Conservation (phyloP, 2,113 vertebrate species). For the Aegithalos caudatus region DNA sequence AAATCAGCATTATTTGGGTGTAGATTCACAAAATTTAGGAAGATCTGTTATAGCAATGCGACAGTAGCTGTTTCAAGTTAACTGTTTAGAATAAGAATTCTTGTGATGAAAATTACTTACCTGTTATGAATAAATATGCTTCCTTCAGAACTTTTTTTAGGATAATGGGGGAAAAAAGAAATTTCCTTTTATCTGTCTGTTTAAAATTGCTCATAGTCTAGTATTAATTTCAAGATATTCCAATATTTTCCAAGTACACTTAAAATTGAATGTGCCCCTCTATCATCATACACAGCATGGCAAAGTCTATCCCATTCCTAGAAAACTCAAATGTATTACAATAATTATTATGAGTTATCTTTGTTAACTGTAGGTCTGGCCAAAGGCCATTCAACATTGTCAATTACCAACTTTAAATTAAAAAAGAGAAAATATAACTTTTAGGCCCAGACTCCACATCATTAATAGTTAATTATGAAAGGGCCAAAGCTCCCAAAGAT, state of each 20-base stretch:
- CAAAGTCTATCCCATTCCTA: neutral
- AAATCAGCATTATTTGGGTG: neutral
- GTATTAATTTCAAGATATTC: neutral
- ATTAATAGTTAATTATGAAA: neutral
- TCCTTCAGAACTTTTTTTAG: neutral
- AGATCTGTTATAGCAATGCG: neutral
- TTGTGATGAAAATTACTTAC: neutral
- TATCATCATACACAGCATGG: rapidly evolving
- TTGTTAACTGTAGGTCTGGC: neutral
- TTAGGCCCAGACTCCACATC: neutral
- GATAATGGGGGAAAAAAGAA: neutral
- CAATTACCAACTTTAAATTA: neutral
- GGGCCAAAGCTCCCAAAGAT: neutral
- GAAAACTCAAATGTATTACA: neutral
- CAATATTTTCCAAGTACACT: neutral
- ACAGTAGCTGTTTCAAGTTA: neutral
- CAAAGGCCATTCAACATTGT: neutral
- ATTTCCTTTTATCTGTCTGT: neutral
- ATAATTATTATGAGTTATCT: neutral
- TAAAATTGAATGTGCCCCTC: neutral
- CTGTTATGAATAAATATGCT: neutral
- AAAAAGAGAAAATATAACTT: neutral
- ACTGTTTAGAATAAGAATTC: neutral
- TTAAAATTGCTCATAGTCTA: neutral
- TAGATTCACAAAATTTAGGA: neutral